Evolutionary conservation across 2,113 vertebrate genomes (phyloP).

Genomic region (Neotoma lepida): DNA sequence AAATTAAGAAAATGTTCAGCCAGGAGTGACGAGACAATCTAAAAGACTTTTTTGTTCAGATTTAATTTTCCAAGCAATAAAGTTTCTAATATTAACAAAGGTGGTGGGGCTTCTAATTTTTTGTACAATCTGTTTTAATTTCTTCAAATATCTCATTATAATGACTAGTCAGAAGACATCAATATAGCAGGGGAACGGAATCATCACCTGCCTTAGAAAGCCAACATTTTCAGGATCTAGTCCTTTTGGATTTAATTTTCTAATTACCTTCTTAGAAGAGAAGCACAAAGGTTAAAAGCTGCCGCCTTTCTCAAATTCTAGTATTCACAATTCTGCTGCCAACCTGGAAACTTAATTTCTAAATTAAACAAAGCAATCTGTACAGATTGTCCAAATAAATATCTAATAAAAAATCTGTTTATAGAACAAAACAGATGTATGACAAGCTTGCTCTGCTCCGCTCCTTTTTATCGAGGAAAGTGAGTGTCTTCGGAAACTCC

Average conservation of each 20-base stretch:
- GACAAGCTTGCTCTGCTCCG: constrained; percentile 44
- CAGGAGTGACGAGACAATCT: constrained; percentile 67
- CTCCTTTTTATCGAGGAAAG: constrained; percentile 39
- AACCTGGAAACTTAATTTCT: constrained; percentile 70
- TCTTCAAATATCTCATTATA: constrained; percentile 67
- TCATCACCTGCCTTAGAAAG: constrained; percentile 62
- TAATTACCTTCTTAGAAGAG: constrained; percentile 74
- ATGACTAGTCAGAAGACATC: constrained; percentile 64
- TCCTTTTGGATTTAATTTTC: constrained; percentile 73
- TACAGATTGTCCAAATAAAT: constrained; percentile 70
- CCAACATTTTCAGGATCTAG: constrained; percentile 61
- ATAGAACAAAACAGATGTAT: constrained; percentile 53
- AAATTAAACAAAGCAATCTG: constrained; percentile 75
- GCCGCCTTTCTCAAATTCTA: constrained; percentile 63
- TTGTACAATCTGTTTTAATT: constrained; percentile 60
- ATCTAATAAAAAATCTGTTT: constrained; percentile 69
- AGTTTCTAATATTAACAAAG: constrained; percentile 73
- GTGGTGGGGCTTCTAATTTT: constrained; percentile 59
- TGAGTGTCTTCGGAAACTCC: constrained; percentile 36
- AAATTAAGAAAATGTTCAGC: constrained; percentile 71
- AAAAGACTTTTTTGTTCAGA: constrained; percentile 68
- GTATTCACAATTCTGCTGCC: constrained; percentile 57
- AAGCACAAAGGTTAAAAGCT: constrained; percentile 75
- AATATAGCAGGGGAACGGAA: constrained; percentile 71
- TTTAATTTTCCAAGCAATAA: constrained; percentile 79